Percentiles rank a stretch among this genome's conserved stretches.
phyloP scores from a whole-genome alignment of 2,888 invertebrate genomes.

The Apoda limacodes region DNA sequence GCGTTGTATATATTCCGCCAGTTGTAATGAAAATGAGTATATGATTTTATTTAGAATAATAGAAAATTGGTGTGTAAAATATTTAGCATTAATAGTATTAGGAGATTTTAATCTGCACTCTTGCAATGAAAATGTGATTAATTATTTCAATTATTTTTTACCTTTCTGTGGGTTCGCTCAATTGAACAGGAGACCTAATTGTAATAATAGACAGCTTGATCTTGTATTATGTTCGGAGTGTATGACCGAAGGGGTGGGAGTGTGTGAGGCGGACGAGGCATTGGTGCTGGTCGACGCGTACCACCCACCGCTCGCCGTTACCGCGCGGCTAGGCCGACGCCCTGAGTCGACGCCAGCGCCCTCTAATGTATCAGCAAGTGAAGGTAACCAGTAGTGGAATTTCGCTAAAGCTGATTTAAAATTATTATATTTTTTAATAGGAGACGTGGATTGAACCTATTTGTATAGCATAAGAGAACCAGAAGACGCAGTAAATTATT shows the following conservation, averaged over 20 bases:
- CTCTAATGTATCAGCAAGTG: not conserved
- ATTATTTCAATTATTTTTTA: slow-evolving; percentile 12
- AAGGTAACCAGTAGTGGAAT: slow-evolving; percentile 3
- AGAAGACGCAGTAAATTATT: not conserved
- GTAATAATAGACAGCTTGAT: slow-evolving; percentile 6
- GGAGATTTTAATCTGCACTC: slow-evolving; percentile 8
- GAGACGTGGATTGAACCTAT: not conserved
- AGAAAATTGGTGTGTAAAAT: slow-evolving; percentile 15
- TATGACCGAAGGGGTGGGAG: slow-evolving; percentile 1
- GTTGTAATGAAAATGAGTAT: slow-evolving; percentile 16
- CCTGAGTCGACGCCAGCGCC: not conserved
- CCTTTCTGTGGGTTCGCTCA: slow-evolving; percentile 11
- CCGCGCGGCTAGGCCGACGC: not conserved
- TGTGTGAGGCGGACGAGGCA: slow-evolving; percentile 6
- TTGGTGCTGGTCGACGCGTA: slow-evolving; percentile 9
- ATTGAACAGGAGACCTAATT: slow-evolving; percentile 6
- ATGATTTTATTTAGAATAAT: slow-evolving; percentile 18
- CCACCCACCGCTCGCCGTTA: slow-evolving; percentile 12
- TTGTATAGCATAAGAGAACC: not conserved
- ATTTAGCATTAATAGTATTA: slow-evolving; percentile 3
- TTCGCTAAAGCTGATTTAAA: slow-evolving; percentile 10
- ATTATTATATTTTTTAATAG: slow-evolving; percentile 5
- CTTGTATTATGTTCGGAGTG: slow-evolving; percentile 8
- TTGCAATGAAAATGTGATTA: not conserved
- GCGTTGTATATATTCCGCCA: slow-evolving; percentile 20